phyloP scores from a whole-genome alignment of 1,140 invertebrate genomes.

The Triops longicaudatus region DNA sequence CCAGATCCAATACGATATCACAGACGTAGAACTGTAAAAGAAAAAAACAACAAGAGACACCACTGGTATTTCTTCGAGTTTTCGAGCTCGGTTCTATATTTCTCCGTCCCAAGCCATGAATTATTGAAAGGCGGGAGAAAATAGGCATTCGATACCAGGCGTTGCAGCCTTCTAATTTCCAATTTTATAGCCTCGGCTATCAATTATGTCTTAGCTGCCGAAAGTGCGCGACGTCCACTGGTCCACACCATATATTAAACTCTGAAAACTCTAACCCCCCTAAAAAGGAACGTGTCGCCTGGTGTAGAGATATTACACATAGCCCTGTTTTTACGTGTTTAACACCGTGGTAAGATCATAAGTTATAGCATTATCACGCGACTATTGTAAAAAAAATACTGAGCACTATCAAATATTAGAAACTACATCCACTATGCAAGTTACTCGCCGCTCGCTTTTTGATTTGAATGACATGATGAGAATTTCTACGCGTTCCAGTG shows the following conservation, averaged over 20 bases:
- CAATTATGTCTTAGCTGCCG: slow-evolving; percentile 14
- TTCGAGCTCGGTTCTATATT: not conserved
- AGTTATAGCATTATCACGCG: not conserved
- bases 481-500: too few species aligned
- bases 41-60: not conserved
- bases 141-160: slow-evolving; percentile 14
- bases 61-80: not conserved
- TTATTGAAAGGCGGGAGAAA: slow-evolving; percentile 3
- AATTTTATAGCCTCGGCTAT: slow-evolving; percentile 7
- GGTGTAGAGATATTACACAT: not conserved
- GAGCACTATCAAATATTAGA: not conserved
- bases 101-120: slow-evolving; percentile 5
- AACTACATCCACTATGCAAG: not conserved
- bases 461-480: too few species aligned
- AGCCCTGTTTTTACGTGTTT: not conserved
- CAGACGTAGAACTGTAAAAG: not conserved
- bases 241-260: slow-evolving; percentile 12
- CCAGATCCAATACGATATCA: not conserved
- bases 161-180: slow-evolving; percentile 14
- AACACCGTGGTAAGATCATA: not conserved
- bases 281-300: not conserved
- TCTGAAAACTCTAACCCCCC: not conserved
- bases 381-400: not conserved
- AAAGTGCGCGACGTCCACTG: not conserved
- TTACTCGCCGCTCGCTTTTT: not conserved